phyloP scores from a whole-genome alignment of 2,888 invertebrate genomes.

The Congeria kusceri region DNA sequence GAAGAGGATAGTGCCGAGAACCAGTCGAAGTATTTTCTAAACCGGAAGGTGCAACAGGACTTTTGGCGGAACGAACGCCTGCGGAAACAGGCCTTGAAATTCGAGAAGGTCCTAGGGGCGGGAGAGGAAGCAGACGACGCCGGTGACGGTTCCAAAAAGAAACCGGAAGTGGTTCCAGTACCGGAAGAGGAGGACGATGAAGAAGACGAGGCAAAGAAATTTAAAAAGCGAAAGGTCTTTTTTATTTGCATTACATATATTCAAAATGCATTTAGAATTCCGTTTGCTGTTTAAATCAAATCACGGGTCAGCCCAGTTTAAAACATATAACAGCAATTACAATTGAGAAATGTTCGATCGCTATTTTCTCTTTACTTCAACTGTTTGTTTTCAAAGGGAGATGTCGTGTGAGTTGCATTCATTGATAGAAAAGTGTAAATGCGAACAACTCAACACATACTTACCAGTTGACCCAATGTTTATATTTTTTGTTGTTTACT shows the following conservation, averaged over 20 bases:
- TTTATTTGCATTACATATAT: not conserved
- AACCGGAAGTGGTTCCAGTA: constrained; percentile 35
- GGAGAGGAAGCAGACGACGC: constrained; percentile 17
- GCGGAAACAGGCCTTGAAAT: constrained; percentile 42
- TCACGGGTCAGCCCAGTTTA: no score
- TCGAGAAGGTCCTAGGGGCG: not conserved
- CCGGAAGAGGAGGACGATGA: constrained; percentile 35
- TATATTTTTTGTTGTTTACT: no score
- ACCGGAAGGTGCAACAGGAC: constrained; percentile 47
- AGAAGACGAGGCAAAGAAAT: constrained; percentile 36
- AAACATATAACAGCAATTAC: no score
- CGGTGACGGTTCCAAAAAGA: constrained; percentile 14
- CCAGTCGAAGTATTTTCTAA: constrained; percentile 54
- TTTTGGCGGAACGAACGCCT: constrained; percentile 58
- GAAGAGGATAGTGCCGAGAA: constrained; percentile 35
- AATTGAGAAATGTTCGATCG: no score
- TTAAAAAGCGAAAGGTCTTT: constrained; percentile 37
- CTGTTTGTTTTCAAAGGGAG: no score
- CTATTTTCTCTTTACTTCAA: no score
- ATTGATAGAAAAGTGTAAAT: no score
- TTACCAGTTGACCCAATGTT: no score
- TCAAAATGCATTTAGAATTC: no score
- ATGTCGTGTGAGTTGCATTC: no score
- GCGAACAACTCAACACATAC: no score
- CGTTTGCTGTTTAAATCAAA: no score